phyloP scores from a whole-genome alignment of 1,140 invertebrate species.

The Doryteuthis pealeii region DNA sequence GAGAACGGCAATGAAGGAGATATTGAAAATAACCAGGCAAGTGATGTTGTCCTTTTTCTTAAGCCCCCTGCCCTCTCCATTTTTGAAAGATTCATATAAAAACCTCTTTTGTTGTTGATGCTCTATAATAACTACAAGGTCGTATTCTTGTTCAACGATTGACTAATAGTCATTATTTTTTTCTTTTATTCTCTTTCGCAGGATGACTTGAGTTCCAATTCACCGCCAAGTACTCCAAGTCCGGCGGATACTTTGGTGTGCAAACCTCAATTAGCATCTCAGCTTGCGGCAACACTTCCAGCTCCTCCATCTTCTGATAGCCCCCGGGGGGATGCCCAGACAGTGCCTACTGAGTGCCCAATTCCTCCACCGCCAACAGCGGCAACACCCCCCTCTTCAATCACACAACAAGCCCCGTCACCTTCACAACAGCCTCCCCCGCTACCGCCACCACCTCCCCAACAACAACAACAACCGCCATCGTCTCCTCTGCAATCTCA shows the following conservation, averaged over 20 bases:
- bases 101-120: neutral
- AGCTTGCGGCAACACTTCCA: neutral
- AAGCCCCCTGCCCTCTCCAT: neutral
- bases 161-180: neutral
- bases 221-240: conserved; percentile 48
- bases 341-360: conserved; percentile 8
- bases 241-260: conserved; percentile 40
- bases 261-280: conserved; percentile 13
- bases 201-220: conserved; percentile 50
- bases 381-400: neutral
- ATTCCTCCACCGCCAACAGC: conserved; percentile 1
- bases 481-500: conserved; percentile 9
- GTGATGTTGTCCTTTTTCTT: neutral
- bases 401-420: neutral
- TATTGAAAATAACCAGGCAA: conserved; percentile 49
- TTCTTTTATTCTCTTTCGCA: conserved; percentile 26
- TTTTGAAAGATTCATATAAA: neutral
- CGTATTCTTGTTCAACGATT: neutral
- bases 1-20: conserved; percentile 55
- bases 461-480: conserved; percentile 3
- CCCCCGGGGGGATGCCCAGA: neutral
- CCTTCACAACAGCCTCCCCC: conserved; percentile 18
- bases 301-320: neutral
- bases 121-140: no score
- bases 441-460: conserved; percentile 12